Evolutionary conservation across 2,888 invertebrate species (phyloP).

Genomic region (Myopa testacea): DNA sequence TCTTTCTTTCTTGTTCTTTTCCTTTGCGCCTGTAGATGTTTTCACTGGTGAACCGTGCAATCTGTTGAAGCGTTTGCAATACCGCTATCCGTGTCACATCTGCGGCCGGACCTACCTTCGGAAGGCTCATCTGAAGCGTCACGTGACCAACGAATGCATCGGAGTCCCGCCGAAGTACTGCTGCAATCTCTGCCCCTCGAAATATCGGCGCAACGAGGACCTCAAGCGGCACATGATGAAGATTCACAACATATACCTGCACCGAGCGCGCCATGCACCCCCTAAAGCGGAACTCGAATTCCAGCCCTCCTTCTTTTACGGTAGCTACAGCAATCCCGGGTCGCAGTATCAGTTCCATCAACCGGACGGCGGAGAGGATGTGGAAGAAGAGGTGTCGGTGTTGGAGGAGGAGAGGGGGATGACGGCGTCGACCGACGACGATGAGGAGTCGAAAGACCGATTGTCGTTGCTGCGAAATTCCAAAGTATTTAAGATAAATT

Average conservation of each 20-base stretch:
- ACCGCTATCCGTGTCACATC: slow-evolving; percentile 55
- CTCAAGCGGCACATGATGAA: slow-evolving; percentile 55
- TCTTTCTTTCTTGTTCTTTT: slow-evolving; percentile 28
- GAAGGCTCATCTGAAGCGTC: slow-evolving; percentile 58
- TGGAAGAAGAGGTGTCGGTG: background rate
- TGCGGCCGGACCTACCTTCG: slow-evolving; percentile 60
- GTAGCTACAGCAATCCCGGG: slow-evolving; percentile 1
- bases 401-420: background rate
- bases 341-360: background rate
- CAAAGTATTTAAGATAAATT: slow-evolving; percentile 17
- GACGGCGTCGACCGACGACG: background rate
- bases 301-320: background rate
- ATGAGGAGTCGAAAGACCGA: background rate
- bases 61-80: slow-evolving; percentile 45
- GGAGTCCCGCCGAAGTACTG: slow-evolving; percentile 56
- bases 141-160: slow-evolving; percentile 58
- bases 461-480: background rate
- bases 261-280: background rate
- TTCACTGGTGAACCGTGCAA: background rate
- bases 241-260: slow-evolving; percentile 49
- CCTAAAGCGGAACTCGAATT: background rate
- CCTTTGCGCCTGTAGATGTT: slow-evolving; percentile 4
- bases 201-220: slow-evolving; percentile 58
- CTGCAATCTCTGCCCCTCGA: slow-evolving; percentile 54
- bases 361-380: background rate